phyloP scores from a whole-genome alignment of 2,797 vertebrate species.

The Spea hammondii region DNA sequence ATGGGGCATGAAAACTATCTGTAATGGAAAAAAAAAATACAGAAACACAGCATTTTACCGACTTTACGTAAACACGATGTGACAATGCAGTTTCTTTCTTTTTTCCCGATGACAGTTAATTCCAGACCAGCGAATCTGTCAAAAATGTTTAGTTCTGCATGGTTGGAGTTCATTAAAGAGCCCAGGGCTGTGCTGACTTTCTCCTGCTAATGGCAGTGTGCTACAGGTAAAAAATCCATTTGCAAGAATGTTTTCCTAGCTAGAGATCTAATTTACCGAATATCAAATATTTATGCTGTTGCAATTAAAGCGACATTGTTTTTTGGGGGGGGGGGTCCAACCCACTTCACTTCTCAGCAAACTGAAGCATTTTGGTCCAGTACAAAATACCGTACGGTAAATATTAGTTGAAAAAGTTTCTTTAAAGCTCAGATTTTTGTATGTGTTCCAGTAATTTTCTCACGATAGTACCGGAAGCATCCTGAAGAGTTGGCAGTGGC shows the following conservation, averaged over 20 bases:
- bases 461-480: no score
- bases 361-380: conserved; percentile 22
- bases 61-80: conserved; percentile 81
- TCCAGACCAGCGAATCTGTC: conserved; percentile 94
- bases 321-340: no score
- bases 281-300: conserved; percentile 90
- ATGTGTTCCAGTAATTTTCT: background rate
- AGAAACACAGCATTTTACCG: conserved; percentile 70
- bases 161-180: conserved; percentile 94
- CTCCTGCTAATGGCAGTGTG: conserved; percentile 88
- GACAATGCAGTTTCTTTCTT: conserved; percentile 91
- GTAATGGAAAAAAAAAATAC: conserved; percentile 65
- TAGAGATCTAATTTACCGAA: conserved; percentile 91
- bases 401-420: conserved; percentile 8
- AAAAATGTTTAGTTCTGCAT: conserved; percentile 98
- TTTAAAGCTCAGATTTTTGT: conserved; percentile 16
- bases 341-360: conserved; percentile 9
- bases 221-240: conserved; percentile 92
- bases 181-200: conserved; percentile 81
- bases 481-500: no score
- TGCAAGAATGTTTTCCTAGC: conserved; percentile 85
- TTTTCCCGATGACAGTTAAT: conserved; percentile 92
- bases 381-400: conserved; percentile 25
- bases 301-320: conserved; percentile 82
- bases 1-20: conserved; percentile 67